Percentiles rank a stretch among this genome's conserved stretches.
phyloP scores from a whole-genome alignment of 1,140 invertebrate species.

The Plodia interpunctella region DNA sequence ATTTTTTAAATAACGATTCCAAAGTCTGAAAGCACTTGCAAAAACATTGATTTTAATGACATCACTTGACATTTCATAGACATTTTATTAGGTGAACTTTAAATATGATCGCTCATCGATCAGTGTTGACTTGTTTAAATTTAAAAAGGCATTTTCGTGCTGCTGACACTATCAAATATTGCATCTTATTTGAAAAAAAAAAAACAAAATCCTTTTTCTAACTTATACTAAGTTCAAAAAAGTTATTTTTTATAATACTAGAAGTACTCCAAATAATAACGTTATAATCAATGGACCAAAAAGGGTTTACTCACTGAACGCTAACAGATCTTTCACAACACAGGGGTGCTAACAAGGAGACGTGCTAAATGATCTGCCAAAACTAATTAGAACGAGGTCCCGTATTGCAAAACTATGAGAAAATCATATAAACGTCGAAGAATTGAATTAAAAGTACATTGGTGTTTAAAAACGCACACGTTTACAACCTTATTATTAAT shows the following conservation, averaged over 20 bases:
- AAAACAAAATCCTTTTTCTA: too few species aligned
- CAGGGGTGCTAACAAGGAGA: constrained; percentile 38
- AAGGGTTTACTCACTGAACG: constrained; percentile 14
- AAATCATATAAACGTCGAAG: constrained; percentile 28
- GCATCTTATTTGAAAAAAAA: too few species aligned
- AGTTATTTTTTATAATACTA: too few species aligned
- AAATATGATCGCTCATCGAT: neutral
- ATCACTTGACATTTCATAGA: neutral
- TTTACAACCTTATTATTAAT: neutral
- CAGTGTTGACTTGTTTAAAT: neutral
- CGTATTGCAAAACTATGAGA: constrained; percentile 56
- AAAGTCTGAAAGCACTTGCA: too few species aligned
- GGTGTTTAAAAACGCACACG: neutral
- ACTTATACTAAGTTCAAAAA: too few species aligned
- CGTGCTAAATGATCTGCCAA: constrained; percentile 44
- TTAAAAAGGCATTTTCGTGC: too few species aligned
- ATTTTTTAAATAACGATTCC: too few species aligned
- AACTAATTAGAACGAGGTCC: constrained; percentile 58
- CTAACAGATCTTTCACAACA: constrained; percentile 45
- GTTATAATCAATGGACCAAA: neutral
- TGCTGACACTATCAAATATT: too few species aligned
- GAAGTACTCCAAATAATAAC: neutral
- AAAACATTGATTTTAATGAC: too few species aligned
- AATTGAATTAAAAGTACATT: constrained; percentile 29
- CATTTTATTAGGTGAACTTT: neutral